Base-by-base conservation (phyloP, 2,113 vertebrate species). In the Gymnobelideus leadbeateri region DNA sequence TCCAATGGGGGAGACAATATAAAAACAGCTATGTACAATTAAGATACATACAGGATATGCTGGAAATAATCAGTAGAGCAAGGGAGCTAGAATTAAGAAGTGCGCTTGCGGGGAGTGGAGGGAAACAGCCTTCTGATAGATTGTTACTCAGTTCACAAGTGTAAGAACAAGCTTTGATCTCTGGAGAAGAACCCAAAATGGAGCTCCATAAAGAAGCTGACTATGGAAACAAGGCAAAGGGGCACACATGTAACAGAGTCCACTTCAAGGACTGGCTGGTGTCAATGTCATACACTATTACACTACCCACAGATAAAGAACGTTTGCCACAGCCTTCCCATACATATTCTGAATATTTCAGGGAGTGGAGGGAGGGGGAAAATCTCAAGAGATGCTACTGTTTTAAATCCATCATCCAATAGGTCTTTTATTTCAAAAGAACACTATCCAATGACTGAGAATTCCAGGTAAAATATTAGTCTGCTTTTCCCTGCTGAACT, bases 351-450 rank as follows among this genome's bases (percentile, higher is more conserved):
- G 90, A 94, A 77, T 77, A 77, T 77, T 77, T 77, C 19, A 43
- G 37, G 84, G 91, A 95, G 96, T 95, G 77, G 94, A 90, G 51
- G 43, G 55, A 91, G 90, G 93, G 97, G 96, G 93, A 96, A 21
- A 51, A 84, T 89, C 95, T 97, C 96, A 97, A 97, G 91, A 94
- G 95, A n/a, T 95, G 93, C 95, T 96, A 90, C 25, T 95, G 93
- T 92, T 97, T 96, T 91, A 89, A 94, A 97, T 95, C 94, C 97
- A 91, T 93, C 55, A 93, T 90, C 51, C 94, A 96, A 93, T 90
- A 97, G 96, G 93, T 92, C 61, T 97, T 97, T 97, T 95, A 95
- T 96, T 97, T 96, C 96, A 97, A 95, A 95, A 0, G 23, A 94
- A 96, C 77, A 92, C 68, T 84, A 52, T 95, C 93, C 51, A 92